phyloP scores from a whole-genome alignment of 2,113 vertebrate species.

The Melanocharis versteri region DNA sequence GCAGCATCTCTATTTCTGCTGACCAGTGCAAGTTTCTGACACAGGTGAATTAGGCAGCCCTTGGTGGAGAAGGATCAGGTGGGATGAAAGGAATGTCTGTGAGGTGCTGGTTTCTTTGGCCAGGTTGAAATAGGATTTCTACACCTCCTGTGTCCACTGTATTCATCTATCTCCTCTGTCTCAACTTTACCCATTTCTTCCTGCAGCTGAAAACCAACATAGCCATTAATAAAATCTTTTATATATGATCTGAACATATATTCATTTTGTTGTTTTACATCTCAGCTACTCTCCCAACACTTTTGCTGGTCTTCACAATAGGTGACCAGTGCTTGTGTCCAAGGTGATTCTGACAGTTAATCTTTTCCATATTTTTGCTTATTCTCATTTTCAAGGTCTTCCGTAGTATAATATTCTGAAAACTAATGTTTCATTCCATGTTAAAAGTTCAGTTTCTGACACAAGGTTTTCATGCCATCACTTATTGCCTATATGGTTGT shows the following conservation, averaged over 20 bases:
- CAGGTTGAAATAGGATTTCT: not conserved
- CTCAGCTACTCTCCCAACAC: not conserved
- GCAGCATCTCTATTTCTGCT: not conserved
- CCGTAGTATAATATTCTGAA: not conserved
- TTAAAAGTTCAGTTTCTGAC: not conserved
- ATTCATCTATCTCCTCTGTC: not conserved
- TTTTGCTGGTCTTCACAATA: not conserved
- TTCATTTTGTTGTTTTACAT: not conserved
- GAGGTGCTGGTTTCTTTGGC: not conserved
- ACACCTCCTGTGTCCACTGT: not conserved
- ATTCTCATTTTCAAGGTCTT: not conserved
- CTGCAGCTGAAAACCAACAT: not conserved
- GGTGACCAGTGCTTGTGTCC: not conserved
- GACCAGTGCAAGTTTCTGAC: not conserved
- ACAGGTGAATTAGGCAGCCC: not conserved
- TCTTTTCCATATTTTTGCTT: not conserved
- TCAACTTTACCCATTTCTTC: not conserved
- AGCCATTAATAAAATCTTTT: not conserved
- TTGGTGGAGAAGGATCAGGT: not conserved
- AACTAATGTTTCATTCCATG: not conserved
- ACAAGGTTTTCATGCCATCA: not conserved
- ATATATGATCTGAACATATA: not conserved
- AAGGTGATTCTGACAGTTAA: not conserved
- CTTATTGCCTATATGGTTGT: not conserved
- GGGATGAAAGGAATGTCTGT: not conserved